Evolutionary conservation across 2,113 vertebrate genomes (phyloP).

Genomic region (Hymenochirus boettgeri): DNA sequence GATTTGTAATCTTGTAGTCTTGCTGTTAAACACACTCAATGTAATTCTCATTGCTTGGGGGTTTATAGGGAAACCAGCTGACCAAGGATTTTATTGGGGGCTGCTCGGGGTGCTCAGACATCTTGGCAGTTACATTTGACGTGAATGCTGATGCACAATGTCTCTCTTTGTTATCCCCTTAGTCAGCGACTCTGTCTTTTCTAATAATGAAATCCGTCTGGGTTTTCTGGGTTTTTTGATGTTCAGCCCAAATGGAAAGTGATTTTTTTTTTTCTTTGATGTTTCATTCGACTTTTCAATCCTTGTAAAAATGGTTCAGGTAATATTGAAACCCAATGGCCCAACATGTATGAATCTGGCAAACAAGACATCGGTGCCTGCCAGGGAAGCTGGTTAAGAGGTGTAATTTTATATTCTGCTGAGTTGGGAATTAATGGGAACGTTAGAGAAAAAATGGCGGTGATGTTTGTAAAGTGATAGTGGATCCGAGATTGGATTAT

Average conservation of each 20-base stretch:
- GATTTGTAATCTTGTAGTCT: too few species aligned
- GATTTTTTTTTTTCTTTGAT: not conserved
- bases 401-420: slow-evolving; percentile 24
- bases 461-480: too few species aligned
- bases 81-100: too few species aligned
- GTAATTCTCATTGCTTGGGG: too few species aligned
- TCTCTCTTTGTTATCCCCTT: slow-evolving; percentile 12
- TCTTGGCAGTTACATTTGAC: too few species aligned
- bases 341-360: not conserved
- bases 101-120: too few species aligned
- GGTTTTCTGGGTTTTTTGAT: slow-evolving; percentile 14
- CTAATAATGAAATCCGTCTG: slow-evolving; percentile 10
- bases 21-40: too few species aligned
- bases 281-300: slow-evolving; percentile 11
- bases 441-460: too few species aligned
- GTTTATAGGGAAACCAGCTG: too few species aligned
- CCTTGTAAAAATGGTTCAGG: slow-evolving; percentile 19
- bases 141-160: not conserved
- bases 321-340: slow-evolving; percentile 6
- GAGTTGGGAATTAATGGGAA: not conserved
- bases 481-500: too few species aligned
- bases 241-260: slow-evolving; percentile 2
- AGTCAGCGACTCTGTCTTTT: not conserved
- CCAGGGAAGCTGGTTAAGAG: slow-evolving; percentile 1
- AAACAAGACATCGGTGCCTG: not conserved